Percentiles rank a stretch among this genome's conserved stretches.
Evolutionary conservation across 2,888 invertebrate species (phyloP).

Genomic region (Hydroisotoma schaefferi): DNA sequence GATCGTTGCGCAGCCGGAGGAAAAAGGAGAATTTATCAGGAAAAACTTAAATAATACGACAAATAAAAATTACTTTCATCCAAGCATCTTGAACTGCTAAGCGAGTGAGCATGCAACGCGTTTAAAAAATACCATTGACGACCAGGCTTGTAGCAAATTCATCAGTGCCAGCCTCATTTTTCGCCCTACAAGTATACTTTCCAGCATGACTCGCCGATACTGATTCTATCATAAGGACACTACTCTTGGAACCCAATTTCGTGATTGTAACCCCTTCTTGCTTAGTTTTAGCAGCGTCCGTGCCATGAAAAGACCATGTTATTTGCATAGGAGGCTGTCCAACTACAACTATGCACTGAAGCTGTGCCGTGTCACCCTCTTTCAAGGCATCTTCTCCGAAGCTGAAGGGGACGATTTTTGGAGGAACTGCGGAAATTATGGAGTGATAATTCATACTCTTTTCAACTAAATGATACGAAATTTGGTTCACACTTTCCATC

Average conservation of each 20-base stretch:
- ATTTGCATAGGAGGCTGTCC: constrained; percentile 51
- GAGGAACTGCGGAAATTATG: constrained; percentile 52
- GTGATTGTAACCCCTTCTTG: constrained; percentile 47
- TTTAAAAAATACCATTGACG: constrained; percentile 52
- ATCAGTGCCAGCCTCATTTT: constrained; percentile 56
- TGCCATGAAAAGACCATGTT: constrained; percentile 50
- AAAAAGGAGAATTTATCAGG: too few relatives aligned
- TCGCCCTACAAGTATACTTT: constrained; percentile 56
- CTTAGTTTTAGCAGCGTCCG: constrained; percentile 50
- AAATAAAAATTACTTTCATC: too few relatives aligned
- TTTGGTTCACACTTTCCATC: too few relatives aligned
- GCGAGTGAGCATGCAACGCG: constrained; percentile 69
- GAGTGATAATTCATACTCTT: too few relatives aligned
- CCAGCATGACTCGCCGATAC: constrained; percentile 53
- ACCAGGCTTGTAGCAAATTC: constrained; percentile 57
- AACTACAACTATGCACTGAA: constrained; percentile 58
- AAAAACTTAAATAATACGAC: too few relatives aligned
- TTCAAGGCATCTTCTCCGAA: constrained; percentile 66
- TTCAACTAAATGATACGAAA: too few relatives aligned
- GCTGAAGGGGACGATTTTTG: constrained; percentile 59
- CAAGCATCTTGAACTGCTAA: too few relatives aligned
- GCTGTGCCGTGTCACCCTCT: constrained; percentile 69
- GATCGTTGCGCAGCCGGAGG: too few relatives aligned
- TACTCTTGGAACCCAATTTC: constrained; percentile 60
- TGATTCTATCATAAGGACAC: constrained; percentile 54